Percentiles rank a stretch among this genome's conserved stretches.
These are phyloP conservation scores for Lumbricus terrestris DNA, from an alignment of 2,888 invertebrate genomes.

Conservation along the genomic window DNA sequence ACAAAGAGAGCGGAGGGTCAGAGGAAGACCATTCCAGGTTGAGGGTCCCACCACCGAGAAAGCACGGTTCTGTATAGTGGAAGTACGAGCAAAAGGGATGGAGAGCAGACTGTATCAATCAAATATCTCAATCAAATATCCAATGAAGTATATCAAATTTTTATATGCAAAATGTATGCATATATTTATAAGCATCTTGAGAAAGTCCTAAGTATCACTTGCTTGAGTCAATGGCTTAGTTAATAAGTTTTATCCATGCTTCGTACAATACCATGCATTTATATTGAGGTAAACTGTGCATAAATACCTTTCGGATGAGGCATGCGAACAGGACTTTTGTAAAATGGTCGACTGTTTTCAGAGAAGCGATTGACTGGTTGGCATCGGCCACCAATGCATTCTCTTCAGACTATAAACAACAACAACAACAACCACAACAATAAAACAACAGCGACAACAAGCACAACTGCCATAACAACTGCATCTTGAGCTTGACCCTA, in stretches of 20 bases:
- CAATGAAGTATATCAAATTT: too few relatives aligned
- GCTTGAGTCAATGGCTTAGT: neutral
- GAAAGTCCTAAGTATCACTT: too few relatives aligned
- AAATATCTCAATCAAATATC: too few relatives aligned
- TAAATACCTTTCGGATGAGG: slow-evolving; percentile 52
- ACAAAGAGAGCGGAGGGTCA: too few relatives aligned
- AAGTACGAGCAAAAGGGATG: too few relatives aligned
- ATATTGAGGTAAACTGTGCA: neutral
- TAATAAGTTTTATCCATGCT: neutral
- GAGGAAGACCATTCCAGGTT: too few relatives aligned
- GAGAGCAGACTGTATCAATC: too few relatives aligned
- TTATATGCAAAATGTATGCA: too few relatives aligned
- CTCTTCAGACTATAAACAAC: neutral
- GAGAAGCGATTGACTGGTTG: slow-evolving; percentile 53
- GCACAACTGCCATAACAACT: neutral
- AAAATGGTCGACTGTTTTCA: slow-evolving; percentile 71
- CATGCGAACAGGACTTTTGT: slow-evolving; percentile 51
- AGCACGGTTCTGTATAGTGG: too few relatives aligned
- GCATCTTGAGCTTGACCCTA: too few relatives aligned
- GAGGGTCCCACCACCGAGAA: too few relatives aligned
- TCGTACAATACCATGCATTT: neutral
- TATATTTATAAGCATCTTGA: too few relatives aligned
- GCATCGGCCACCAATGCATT: neutral
- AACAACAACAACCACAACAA: neutral
- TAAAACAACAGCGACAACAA: neutral